phyloP scores from a whole-genome alignment of 2,888 invertebrate genomes.

The Cyclophora punctaria region DNA sequence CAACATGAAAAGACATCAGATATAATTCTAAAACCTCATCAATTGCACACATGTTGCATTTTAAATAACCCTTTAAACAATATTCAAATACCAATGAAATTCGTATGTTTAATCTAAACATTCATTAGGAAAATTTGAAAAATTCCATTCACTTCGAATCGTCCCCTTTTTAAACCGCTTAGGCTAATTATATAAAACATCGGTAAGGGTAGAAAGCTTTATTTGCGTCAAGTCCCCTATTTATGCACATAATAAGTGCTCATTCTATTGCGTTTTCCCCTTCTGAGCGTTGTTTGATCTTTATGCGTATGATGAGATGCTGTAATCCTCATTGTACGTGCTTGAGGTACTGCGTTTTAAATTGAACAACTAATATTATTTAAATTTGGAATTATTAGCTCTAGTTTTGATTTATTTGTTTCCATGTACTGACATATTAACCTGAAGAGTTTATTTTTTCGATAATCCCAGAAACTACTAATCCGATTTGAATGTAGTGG shows the following conservation, averaged over 20 bases:
- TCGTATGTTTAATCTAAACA: slow-evolving; percentile 68
- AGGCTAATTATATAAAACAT: slow-evolving; percentile 71
- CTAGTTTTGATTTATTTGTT: no score
- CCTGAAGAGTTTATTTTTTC: no score
- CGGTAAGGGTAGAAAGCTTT: slow-evolving; percentile 43
- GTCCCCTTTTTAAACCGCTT: slow-evolving; percentile 64
- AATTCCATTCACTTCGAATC: slow-evolving; percentile 41
- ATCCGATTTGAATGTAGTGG: no score
- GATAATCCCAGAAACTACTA: no score
- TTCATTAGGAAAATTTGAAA: slow-evolving; percentile 58
- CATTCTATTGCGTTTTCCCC: slow-evolving; percentile 49
- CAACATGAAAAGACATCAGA: slow-evolving; percentile 26
- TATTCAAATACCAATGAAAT: slow-evolving; percentile 61
- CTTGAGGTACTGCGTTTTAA: background rate
- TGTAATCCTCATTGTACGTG: slow-evolving; percentile 14
- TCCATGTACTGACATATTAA: no score
- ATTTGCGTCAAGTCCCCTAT: slow-evolving; percentile 38
- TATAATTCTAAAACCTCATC: slow-evolving; percentile 32
- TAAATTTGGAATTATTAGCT: no score
- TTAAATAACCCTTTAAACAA: slow-evolving; percentile 54
- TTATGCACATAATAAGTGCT: slow-evolving; percentile 57
- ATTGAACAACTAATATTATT: background rate
- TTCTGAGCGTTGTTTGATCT: slow-evolving; percentile 70
- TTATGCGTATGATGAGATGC: slow-evolving; percentile 37
- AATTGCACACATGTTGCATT: slow-evolving; percentile 64